These are phyloP conservation scores for Morphnarchus princeps DNA, from an alignment of 2,113 vertebrate genomes.

Conservation along the genomic window DNA sequence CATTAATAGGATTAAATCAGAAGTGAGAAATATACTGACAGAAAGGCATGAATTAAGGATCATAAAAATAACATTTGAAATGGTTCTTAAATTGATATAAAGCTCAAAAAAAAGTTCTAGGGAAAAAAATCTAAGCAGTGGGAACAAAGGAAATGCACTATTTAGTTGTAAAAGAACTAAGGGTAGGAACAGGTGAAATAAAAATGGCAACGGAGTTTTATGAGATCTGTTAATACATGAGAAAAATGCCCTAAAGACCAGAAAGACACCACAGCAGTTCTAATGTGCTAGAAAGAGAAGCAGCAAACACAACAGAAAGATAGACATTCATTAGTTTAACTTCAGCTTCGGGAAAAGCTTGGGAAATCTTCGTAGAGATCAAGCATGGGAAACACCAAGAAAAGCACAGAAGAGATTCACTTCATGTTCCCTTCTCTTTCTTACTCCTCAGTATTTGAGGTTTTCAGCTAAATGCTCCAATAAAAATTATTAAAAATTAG, in stretches of 20 bases:
- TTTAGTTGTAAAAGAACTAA: background rate
- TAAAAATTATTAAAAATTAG: background rate
- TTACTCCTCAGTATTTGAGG: background rate
- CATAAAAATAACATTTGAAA: slow-evolving; percentile 22
- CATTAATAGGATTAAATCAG: slow-evolving; percentile 40
- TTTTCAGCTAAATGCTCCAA: background rate
- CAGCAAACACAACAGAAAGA: background rate
- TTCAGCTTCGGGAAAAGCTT: background rate
- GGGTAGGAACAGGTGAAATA: background rate
- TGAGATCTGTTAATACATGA: background rate
- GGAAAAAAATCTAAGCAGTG: background rate
- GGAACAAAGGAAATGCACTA: background rate
- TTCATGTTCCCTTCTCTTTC: background rate
- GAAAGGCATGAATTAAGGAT: slow-evolving; percentile 10
- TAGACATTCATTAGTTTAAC: background rate
- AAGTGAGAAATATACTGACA: background rate
- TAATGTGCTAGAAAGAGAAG: background rate
- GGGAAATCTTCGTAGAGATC: background rate
- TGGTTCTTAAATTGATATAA: slow-evolving; percentile 34
- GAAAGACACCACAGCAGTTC: background rate
- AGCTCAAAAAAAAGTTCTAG: background rate
- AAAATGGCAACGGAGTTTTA: background rate
- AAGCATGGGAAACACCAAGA: background rate
- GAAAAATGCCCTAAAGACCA: background rate
- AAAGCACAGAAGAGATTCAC: background rate